phyloP scores from a whole-genome alignment of 2,113 vertebrate species.

The Aplodontia rufa region DNA sequence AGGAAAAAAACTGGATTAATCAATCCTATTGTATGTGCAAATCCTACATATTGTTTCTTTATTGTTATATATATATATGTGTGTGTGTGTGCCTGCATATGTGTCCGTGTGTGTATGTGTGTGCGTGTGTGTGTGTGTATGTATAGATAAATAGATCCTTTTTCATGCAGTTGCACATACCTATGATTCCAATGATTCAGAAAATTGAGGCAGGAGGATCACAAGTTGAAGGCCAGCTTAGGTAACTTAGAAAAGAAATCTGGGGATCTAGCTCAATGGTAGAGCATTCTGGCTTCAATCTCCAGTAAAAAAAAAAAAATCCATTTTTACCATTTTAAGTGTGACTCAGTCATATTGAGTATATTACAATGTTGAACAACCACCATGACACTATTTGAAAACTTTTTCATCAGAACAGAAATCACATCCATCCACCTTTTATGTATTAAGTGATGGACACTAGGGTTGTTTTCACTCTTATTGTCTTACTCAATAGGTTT shows the following conservation, averaged over 20 bases:
- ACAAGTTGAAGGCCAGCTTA: no score
- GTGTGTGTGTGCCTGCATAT: no score
- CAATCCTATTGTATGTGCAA: not conserved
- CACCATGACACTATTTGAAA: constrained; percentile 4
- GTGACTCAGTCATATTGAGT: not conserved
- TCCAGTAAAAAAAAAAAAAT: not conserved
- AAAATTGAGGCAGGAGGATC: no score
- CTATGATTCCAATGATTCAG: no score
- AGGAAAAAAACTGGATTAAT: not conserved
- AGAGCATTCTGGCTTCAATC: no score
- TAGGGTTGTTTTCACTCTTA: not conserved
- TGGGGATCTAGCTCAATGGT: no score
- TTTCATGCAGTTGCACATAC: no score
- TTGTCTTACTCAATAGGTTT: not conserved
- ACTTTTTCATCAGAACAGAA: not conserved
- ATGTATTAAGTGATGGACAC: no score
- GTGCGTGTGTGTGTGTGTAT: no score
- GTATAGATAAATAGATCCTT: no score
- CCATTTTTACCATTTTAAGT: not conserved
- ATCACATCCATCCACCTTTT: not conserved
- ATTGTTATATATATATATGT: not conserved
- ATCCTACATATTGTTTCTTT: not conserved
- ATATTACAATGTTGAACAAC: not conserved
- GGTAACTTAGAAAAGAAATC: no score
- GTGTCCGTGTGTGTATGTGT: no score